Base-by-base conservation (phyloP, 2,797 vertebrate species). In the Pitangus sulphuratus region DNA sequence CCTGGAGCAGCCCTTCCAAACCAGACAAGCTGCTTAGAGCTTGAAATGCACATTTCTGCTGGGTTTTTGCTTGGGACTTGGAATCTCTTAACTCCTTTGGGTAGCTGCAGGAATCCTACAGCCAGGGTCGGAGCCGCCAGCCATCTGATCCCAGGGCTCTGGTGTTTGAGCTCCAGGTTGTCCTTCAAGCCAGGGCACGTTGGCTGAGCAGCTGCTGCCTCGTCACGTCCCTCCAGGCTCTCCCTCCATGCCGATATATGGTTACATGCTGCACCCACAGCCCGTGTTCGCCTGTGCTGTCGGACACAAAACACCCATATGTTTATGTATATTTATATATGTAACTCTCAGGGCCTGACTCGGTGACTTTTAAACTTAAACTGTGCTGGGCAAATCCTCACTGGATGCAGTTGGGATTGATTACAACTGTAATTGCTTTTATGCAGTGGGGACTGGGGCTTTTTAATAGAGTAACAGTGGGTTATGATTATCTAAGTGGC, bases 141-240 rank as follows among this genome's bases (percentile, higher is more conserved):
- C 85, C 61, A 89, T 95, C 91, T 71, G 95, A 97, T 96, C 91
- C 70, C 31, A 7, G 65, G 9, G 11, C 75, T 71, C 39, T n/a
- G 89, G 79, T 80, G 84, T 60, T 96, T 66, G 22, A 93, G 92
- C 89, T 40, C 64, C 93, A 94, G 89, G 39, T 87, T 92, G 93
- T 91, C 93, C 95, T 97, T 94, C 53, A 81, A 84, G 93, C 93
- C 93, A 95, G 88, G 96, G 64, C 85, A 65, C 87, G 93, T 78
- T 92, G 95, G 93, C 82, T 19, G 80, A 96, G 95, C 97, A 97
- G 97, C 97, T 97, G 97, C 91, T 15, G 84, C 33, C 4, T 25
- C 47, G 1, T 47, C 31, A 51, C 83, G 88, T 69, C 84, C 12
- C 92, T 85, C 83, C 24, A 54, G 47, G 69, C 44, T 28, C 44